Conservation (phyloP, 2,113 vertebrate genomes). For the Chaenocephalus aceratus region DNA sequence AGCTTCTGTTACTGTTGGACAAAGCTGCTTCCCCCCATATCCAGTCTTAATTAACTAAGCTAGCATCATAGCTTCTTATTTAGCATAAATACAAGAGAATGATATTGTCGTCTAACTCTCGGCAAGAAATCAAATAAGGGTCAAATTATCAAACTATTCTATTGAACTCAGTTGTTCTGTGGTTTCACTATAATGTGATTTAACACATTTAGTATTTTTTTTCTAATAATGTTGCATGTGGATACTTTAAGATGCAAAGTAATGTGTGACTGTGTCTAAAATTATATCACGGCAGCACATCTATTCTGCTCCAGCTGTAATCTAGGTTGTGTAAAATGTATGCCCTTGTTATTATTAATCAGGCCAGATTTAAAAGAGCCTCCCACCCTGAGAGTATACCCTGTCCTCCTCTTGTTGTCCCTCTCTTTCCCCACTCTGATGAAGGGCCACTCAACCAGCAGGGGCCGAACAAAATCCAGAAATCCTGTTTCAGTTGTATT, state of each 20-base stretch:
- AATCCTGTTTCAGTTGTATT: background rate
- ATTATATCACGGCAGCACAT: background rate
- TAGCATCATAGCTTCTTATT: constrained; percentile 3
- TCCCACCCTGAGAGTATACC: background rate
- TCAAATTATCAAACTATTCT: no score
- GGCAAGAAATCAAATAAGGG: no score
- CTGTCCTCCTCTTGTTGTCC: background rate
- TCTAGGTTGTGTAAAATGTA: constrained; percentile 27
- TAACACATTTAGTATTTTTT: background rate
- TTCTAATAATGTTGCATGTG: background rate
- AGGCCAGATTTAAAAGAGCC: constrained; percentile 39
- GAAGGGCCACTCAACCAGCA: constrained; percentile 52
- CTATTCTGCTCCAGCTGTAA: background rate
- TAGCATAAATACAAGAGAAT: no score
- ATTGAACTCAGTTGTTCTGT: background rate
- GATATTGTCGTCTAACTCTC: no score
- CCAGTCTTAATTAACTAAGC: no score
- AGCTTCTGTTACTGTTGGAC: no score
- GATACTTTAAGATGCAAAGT: background rate
- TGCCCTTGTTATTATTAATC: constrained; percentile 35
- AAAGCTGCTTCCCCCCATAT: no score
- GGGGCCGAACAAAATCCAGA: constrained; percentile 11
- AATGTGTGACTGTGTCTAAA: background rate
- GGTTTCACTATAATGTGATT: background rate
- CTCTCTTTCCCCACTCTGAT: constrained; percentile 19